Conservation (phyloP, 2,888 invertebrate species). For the Auanema freiburgensis region DNA sequence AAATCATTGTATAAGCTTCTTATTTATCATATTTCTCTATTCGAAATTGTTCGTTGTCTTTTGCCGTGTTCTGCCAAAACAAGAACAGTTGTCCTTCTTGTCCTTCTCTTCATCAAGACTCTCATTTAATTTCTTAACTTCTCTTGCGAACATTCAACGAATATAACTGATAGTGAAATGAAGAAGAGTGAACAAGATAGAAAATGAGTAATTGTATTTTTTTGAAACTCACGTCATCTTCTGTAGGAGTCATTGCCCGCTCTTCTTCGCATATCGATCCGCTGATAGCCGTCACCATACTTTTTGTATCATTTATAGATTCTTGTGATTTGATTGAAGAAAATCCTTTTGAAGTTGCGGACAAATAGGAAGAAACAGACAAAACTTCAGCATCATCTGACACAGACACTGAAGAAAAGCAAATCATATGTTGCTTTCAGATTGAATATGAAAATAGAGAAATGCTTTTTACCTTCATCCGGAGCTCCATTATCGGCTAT, state of each 20-base stretch:
- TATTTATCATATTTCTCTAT: slow-evolving; percentile 17
- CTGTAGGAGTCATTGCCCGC: slow-evolving; percentile 57
- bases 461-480: slow-evolving; percentile 35
- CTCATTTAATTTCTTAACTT: slow-evolving; percentile 5
- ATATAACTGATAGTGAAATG: not conserved
- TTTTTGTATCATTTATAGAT: slow-evolving; percentile 34
- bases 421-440: not conserved
- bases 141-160: not conserved
- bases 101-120: slow-evolving; percentile 1
- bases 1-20: slow-evolving; percentile 1
- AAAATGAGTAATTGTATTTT: too few species aligned
- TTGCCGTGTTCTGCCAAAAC: slow-evolving; percentile 23
- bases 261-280: slow-evolving; percentile 51
- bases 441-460: slow-evolving; percentile 9
- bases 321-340: slow-evolving; percentile 55
- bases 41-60: slow-evolving; percentile 26
- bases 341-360: slow-evolving; percentile 59
- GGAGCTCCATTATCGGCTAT: slow-evolving; percentile 44
- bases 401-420: slow-evolving; percentile 16
- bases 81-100: too few species aligned
- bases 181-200: not conserved
- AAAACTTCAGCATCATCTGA: slow-evolving; percentile 31
- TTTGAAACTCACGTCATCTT: slow-evolving; percentile 40
- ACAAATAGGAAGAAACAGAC: slow-evolving; percentile 58
- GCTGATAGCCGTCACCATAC: slow-evolving; percentile 47